These are phyloP conservation scores for Dermolepida albohirtum DNA, from an alignment of 2,888 invertebrate genomes.

Conservation along the genomic window DNA sequence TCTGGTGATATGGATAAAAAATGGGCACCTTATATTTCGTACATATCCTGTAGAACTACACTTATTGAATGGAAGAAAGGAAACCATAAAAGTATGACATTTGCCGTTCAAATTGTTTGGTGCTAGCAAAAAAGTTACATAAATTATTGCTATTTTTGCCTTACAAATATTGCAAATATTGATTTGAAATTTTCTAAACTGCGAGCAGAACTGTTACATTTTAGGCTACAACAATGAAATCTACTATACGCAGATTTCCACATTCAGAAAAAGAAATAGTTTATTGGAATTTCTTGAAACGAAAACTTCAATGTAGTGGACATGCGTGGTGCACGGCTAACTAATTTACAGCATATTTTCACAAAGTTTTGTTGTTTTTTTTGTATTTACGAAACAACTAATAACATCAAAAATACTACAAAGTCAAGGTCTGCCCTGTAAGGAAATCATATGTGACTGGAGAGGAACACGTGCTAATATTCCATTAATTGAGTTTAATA, in stretches of 20 bases:
- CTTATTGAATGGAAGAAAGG: no score
- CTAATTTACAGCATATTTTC: neutral
- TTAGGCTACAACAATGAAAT: neutral
- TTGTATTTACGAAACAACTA: constrained; percentile 15
- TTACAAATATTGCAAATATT: neutral
- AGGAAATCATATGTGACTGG: constrained; percentile 1
- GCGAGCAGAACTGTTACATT: constrained; percentile 40
- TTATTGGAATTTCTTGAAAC: constrained; percentile 10
- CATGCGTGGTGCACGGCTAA: constrained; percentile 10
- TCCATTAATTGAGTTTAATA: no score
- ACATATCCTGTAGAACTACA: no score
- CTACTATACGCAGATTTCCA: constrained; percentile 7
- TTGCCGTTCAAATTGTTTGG: no score
- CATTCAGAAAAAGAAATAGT: constrained; percentile 12
- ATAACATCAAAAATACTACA: constrained; percentile 2
- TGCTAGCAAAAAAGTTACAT: no score
- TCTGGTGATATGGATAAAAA: no score
- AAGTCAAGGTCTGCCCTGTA: neutral
- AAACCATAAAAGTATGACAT: no score
- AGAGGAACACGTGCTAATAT: constrained; percentile 7
- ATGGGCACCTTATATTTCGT: no score
- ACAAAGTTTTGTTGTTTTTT: constrained; percentile 24
- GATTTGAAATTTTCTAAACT: constrained; percentile 48
- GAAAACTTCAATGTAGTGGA: constrained; percentile 9
- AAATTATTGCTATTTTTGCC: no score